Evolutionary conservation across 2,888 invertebrate genomes (phyloP).

Genomic region (Torymus texanus): DNA sequence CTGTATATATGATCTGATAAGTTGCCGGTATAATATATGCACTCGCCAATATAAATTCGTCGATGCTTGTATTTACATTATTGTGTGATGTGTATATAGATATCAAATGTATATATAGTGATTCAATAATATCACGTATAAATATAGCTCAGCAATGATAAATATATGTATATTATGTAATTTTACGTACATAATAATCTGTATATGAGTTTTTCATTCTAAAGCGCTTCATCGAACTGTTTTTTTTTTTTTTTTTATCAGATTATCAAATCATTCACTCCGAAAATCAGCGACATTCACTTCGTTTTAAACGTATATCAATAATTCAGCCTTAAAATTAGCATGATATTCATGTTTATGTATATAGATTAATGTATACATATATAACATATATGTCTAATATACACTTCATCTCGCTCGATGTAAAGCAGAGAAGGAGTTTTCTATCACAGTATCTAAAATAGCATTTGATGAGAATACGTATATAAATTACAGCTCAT

Average conservation of each 20-base stretch:
- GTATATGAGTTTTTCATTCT: constrained; percentile 9
- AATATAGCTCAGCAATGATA: constrained; percentile 30
- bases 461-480: constrained; percentile 17
- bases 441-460: constrained; percentile 19
- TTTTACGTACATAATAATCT: constrained; percentile 16
- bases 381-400: constrained; percentile 28
- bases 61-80: constrained; percentile 37
- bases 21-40: neutral
- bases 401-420: constrained; percentile 48
- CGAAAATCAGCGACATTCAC: too few species aligned
- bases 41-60: constrained; percentile 18
- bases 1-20: constrained; percentile 41
- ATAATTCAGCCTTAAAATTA: constrained; percentile 37
- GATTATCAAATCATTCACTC: neutral
- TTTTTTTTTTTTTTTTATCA: neutral
- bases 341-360: constrained; percentile 23
- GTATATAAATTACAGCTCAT: constrained; percentile 24
- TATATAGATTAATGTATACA: constrained; percentile 35
- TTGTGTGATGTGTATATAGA: constrained; percentile 31
- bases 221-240: constrained; percentile 13
- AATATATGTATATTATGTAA: too few species aligned
- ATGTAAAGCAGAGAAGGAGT: constrained; percentile 55
- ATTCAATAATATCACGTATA: constrained; percentile 13
- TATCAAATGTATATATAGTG: constrained; percentile 14
- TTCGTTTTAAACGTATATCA: neutral